Conservation (phyloP, 2,797 vertebrate species). For the Rhynchonycteris naso region DNA sequence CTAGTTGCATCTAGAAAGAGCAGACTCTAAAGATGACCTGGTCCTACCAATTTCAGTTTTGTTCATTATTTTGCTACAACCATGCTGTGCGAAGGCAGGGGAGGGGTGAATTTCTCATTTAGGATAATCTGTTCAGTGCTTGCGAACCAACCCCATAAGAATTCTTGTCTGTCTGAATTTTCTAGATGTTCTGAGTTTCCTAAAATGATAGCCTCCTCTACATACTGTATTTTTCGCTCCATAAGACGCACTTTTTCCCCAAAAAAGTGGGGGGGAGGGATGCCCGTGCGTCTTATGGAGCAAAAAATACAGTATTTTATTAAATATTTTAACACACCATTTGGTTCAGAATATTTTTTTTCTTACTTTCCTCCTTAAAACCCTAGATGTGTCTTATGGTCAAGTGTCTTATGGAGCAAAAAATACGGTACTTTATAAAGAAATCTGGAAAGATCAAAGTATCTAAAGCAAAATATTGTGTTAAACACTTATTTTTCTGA, state of each 20-base stretch:
- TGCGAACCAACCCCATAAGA: neutral
- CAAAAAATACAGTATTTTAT: no score
- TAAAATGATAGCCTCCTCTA: neutral
- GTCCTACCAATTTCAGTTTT: neutral
- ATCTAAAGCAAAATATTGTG: neutral
- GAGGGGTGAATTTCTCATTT: neutral
- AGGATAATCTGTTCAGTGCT: neutral
- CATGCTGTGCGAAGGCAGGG: no score
- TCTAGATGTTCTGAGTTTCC: neutral
- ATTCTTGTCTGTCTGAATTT: neutral
- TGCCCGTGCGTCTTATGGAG: no score
- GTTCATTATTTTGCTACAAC: neutral
- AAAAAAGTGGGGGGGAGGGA: no score
- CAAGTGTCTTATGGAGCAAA: no score
- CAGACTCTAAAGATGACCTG: neutral
- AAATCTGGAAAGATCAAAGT: conserved; percentile 20
- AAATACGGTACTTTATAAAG: neutral
- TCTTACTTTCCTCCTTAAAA: no score
- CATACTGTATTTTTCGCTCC: neutral
- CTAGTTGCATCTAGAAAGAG: neutral
- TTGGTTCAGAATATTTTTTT: no score
- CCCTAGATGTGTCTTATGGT: no score
- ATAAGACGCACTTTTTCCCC: no score
- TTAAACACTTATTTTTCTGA: neutral
- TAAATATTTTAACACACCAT: no score